These are phyloP conservation scores for Candidula unifasciata DNA, from an alignment of 2,888 invertebrate genomes.

Conservation along the genomic window DNA sequence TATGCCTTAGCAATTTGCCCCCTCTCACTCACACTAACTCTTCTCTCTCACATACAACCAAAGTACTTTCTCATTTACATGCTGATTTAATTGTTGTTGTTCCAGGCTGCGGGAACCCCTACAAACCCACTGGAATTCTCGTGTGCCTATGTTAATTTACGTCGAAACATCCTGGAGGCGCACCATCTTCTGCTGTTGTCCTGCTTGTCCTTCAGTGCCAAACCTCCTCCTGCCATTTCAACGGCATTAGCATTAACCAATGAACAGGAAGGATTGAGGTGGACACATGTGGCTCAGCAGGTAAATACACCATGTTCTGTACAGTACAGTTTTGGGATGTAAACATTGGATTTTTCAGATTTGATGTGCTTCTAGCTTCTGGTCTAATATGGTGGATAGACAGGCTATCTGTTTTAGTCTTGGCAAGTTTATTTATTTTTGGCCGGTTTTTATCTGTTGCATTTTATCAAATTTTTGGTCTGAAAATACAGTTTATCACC, in stretches of 20 bases:
- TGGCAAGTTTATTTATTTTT: too few relatives aligned
- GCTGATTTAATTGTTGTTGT: background rate
- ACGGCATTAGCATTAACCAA: slow-evolving; percentile 85
- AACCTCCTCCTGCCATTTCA: slow-evolving; percentile 95
- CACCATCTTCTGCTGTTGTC: slow-evolving; percentile 84
- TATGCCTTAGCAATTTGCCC: too few relatives aligned
- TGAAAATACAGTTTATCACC: too few relatives aligned
- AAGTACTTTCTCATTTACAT: background rate
- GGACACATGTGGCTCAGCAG: slow-evolving; percentile 88
- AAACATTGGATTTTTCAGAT: too few relatives aligned
- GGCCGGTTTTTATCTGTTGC: too few relatives aligned
- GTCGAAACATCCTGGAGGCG: slow-evolving; percentile 86
- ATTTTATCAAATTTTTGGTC: too few relatives aligned
- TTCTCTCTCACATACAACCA: background rate
- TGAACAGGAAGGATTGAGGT: slow-evolving; percentile 87
- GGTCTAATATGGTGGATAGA: too few relatives aligned
- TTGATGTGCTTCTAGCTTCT: too few relatives aligned
- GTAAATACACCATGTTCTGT: slow-evolving; percentile 67
- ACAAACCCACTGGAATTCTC: slow-evolving; percentile 85
- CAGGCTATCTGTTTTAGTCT: too few relatives aligned
- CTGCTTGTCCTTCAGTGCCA: slow-evolving; percentile 88
- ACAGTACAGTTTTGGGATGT: too few relatives aligned
- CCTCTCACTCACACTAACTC: too few relatives aligned
- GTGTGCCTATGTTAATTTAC: slow-evolving; percentile 86
- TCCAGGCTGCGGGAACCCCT: slow-evolving; percentile 84